Evolutionary conservation across 2,888 invertebrate species (phyloP), one percentile per base, ranked within the genome.

Genomic region (Euplexia lucipara): DNA sequence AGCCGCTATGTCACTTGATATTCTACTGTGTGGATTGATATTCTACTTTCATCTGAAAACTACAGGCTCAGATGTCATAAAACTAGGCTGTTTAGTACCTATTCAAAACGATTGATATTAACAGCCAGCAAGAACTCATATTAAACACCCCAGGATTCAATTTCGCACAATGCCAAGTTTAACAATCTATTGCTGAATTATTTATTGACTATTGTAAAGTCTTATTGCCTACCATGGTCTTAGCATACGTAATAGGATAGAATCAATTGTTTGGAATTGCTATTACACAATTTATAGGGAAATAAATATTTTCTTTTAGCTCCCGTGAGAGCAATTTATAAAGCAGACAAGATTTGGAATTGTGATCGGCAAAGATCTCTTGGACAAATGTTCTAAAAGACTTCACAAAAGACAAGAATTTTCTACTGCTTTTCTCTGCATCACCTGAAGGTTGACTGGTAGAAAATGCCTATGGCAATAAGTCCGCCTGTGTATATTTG

Each of bases 201-300:
- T 71, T 57, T 62, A 62, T 58, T 53, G 49, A 12, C 53, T 30
- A 54, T 49, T 49, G 70, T 54, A 18, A 54, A 26, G 57, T 12
- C 39, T 58, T 49, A 53, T 45, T 45, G 53, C 57, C 44, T 39
- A 44, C 32, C 44, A 70, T 37, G 58, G 20, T 58, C 49, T 35
- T 35, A 2, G 63, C 35, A 64, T 76, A 51, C 45, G 54, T 76
- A 70, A 70, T 58, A 32, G 10, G 20, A 37, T 37, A 20, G 8
- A 26, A 26, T 41, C 20, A 34, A 14, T 39, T 35, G 47, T 16
- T n/a, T 57, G 47, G 7, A 51, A 52, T 37, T 48, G 34, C 34
- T 45, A n/a, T n/a, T 48, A 22, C 1, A 8, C 32, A 6, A 34
- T 14, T 14, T 8, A 30, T 45, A 26, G 32, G 20, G 76, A 63